phyloP scores from a whole-genome alignment of 1,140 invertebrate species.

The Ips nitidus region DNA sequence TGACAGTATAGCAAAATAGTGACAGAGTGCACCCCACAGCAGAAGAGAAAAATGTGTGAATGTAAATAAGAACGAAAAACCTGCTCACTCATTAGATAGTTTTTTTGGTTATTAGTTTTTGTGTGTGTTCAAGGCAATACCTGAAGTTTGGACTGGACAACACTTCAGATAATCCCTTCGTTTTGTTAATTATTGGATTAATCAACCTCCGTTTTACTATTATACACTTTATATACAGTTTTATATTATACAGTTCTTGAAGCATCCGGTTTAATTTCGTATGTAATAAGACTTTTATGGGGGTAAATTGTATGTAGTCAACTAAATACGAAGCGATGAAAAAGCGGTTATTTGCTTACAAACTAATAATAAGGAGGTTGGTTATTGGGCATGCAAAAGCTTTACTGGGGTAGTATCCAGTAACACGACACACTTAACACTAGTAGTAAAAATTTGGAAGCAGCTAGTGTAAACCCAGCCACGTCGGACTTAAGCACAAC shows the following conservation, averaged over 20 bases:
- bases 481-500: no score
- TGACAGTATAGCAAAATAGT: slow-evolving; percentile 52
- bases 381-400: neutral
- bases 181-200: neutral
- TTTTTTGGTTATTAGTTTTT: neutral
- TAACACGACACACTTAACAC: no score
- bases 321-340: slow-evolving; percentile 29
- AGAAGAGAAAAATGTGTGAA: slow-evolving; percentile 40
- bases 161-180: neutral
- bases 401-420: no score
- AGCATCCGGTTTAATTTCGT: no score
- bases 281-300: slow-evolving; percentile 1
- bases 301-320: neutral
- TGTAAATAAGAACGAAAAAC: slow-evolving; percentile 36
- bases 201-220: neutral
- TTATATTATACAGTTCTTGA: no score
- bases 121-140: neutral
- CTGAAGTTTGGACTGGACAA: neutral
- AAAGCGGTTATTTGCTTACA: slow-evolving; percentile 15
- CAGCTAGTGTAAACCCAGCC: no score
- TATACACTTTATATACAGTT: neutral
- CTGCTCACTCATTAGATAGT: slow-evolving; percentile 30
- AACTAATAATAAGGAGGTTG: neutral
- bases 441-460: no score
- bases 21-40: slow-evolving; percentile 53